A percentile compares a stretch with the other conserved stretches of the same genome.
phyloP scores from a whole-genome alignment of 2,797 vertebrate species.

The Xyrichtys novacula region DNA sequence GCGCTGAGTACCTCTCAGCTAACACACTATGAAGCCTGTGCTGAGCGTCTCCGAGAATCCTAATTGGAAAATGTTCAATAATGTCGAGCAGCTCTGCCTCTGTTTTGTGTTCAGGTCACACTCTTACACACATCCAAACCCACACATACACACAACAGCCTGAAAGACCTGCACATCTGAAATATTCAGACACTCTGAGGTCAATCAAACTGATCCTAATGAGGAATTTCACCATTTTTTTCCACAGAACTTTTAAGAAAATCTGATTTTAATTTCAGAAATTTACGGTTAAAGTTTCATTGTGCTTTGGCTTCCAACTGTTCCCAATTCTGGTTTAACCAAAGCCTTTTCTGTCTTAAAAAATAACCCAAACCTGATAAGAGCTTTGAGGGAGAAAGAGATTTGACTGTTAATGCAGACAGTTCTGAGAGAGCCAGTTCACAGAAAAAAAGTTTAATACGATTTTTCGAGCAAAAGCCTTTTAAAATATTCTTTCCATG shows the following conservation, averaged over 20 bases:
- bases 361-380: constrained; percentile 45
- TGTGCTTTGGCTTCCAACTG: constrained; percentile 5
- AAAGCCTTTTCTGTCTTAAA: constrained; percentile 20
- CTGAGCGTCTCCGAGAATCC: constrained; percentile 60
- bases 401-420: constrained; percentile 46
- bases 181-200: constrained; percentile 13
- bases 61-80: constrained; percentile 82
- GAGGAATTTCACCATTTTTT: constrained; percentile 11
- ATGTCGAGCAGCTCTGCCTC: constrained; percentile 52
- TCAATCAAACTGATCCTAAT: constrained; percentile 8
- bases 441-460: constrained; percentile 46
- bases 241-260: neutral
- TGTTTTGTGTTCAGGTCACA: constrained; percentile 44
- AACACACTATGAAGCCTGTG: constrained; percentile 30
- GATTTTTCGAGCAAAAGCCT: constrained; percentile 62
- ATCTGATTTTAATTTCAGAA: constrained; percentile 10
- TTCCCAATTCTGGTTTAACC: constrained; percentile 6
- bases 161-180: constrained; percentile 7
- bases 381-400: constrained; percentile 25
- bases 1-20: constrained; percentile 56
- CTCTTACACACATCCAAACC: neutral
- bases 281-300: constrained; percentile 14
- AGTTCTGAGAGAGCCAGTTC: constrained; percentile 46
- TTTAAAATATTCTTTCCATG: constrained; percentile 60
- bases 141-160: constrained; percentile 7